Evolutionary conservation across 2,113 vertebrate species (phyloP).

Genomic region (Ageneiosus marmoratus): DNA sequence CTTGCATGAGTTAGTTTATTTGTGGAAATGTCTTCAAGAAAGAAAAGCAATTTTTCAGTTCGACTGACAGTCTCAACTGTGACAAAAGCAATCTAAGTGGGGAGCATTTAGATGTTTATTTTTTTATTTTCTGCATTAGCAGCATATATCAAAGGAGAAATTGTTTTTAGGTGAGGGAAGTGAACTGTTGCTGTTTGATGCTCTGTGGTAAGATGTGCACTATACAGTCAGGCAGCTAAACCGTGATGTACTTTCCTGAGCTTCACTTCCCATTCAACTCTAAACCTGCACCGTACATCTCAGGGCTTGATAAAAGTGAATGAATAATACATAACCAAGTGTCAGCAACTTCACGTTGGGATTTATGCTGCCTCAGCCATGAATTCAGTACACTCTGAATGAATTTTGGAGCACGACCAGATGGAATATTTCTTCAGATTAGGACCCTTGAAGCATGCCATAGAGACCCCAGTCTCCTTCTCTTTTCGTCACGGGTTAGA

Average conservation of each 20-base stretch:
- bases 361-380: conserved; percentile 58
- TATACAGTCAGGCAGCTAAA: background rate
- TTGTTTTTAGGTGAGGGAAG: background rate
- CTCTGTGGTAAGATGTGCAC: background rate
- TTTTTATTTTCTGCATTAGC: conserved; percentile 9
- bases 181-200: conserved; percentile 9
- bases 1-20: conserved; percentile 14
- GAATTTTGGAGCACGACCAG: background rate
- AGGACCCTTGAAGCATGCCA: conserved; percentile 24
- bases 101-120: background rate
- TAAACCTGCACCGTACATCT: conserved; percentile 41
- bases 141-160: background rate
- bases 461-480: conserved; percentile 4
- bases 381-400: conserved; percentile 50
- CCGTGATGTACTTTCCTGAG: conserved; percentile 42
- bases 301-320: conserved; percentile 44
- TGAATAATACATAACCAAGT: conserved; percentile 50
- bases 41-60: conserved; percentile 13
- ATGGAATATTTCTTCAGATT: conserved; percentile 37
- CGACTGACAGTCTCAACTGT: conserved; percentile 19
- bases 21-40: conserved; percentile 24
- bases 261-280: conserved; percentile 52
- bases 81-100: conserved; percentile 23
- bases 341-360: conserved; percentile 54
- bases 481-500: background rate